Base-by-base conservation (phyloP, 2,113 vertebrate species). In the Microcebus jonahi region DNA sequence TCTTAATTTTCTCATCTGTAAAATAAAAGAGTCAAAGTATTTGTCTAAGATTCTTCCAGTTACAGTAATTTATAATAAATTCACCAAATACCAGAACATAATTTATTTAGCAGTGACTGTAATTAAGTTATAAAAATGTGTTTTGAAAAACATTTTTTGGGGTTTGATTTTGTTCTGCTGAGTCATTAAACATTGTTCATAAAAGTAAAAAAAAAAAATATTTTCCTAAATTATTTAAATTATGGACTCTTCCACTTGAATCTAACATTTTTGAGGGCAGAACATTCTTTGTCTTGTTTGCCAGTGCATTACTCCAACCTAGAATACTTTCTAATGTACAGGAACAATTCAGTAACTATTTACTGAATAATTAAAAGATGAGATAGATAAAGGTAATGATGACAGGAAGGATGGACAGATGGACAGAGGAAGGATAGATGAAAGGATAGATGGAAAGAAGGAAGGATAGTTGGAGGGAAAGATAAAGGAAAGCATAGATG, bases 251-350 rank as follows among this genome's bases (percentile, higher is more conserved):
- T 91, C 36, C 6, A 53, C 18, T 71, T 73, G 36, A 90, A 55
- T 80, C n/a, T 65, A 79, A 75, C 8, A 20, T 91, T 96, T 45
- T 79, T 85, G 45, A 81, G 57, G 76, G n/a, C 50, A 59, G 67
- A 79, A 57, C 21, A n/a, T 76, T 92, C 23, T 67, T 89, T 90
- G 25, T 91, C 34, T 86, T 93, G 5, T 61, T 94, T 89, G 25
- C 21, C 45, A 73, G 1, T 45, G 8, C 45, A 81, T 36, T 42
- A 57, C 11, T 20, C 29, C 21, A 87, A 9, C 3, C 21, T 65
- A 85, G 83, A 76, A 14, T 91, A 94, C 73, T 90, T 95, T 3
- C 11, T 77, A 6, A 36, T 86, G 3, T 86, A 27, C 3, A 27
- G 12, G 50, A 79, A 73, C 55, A 96, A 57, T 23, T 86, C 13